These are phyloP conservation scores for Chelonus formosanus DNA, from an alignment of 2,888 invertebrate species.

Conservation along the genomic window DNA sequence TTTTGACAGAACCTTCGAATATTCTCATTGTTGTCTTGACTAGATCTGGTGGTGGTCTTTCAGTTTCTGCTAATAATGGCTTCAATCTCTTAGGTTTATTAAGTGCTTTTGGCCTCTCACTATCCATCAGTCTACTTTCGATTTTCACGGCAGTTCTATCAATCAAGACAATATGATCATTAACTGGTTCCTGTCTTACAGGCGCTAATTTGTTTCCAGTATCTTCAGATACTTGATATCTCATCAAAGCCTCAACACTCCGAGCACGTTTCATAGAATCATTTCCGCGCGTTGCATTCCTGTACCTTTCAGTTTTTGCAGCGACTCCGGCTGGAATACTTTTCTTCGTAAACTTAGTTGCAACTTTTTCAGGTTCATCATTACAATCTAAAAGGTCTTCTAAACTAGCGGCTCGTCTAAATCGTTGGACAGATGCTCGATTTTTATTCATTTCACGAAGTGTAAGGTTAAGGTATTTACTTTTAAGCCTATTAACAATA, in stretches of 20 bases:
- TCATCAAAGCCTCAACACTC: slow-evolving; percentile 84
- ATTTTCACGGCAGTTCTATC: slow-evolving; percentile 60
- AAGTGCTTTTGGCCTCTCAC: slow-evolving; percentile 62
- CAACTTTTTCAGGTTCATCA: slow-evolving; percentile 46
- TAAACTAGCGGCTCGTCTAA: slow-evolving; percentile 83
- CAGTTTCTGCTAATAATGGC: slow-evolving; percentile 76
- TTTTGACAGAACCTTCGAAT: slow-evolving; percentile 73
- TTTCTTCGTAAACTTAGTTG: slow-evolving; percentile 54
- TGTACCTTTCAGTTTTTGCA: slow-evolving; percentile 65
- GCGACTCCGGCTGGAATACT: slow-evolving; percentile 25
- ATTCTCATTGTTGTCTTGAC: slow-evolving; percentile 86
- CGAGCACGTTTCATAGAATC: slow-evolving; percentile 83
- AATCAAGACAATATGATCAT: slow-evolving; percentile 67
- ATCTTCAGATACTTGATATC: slow-evolving; percentile 67
- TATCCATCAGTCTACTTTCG: slow-evolving; percentile 58
- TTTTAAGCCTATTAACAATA: slow-evolving; percentile 86
- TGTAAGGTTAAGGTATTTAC: slow-evolving; percentile 86
- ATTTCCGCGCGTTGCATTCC: slow-evolving; percentile 68
- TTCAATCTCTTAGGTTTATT: slow-evolving; percentile 72
- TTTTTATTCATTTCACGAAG: slow-evolving; percentile 74
- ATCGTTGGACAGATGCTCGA: slow-evolving; percentile 73
- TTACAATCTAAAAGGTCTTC: slow-evolving; percentile 84
- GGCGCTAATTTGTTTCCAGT: slow-evolving; percentile 12
- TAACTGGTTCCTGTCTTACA: slow-evolving; percentile 61
- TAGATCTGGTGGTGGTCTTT: slow-evolving; percentile 88